phyloP scores from a whole-genome alignment of 2,797 vertebrate genomes.

The Enteromius unitaeniatus region DNA sequence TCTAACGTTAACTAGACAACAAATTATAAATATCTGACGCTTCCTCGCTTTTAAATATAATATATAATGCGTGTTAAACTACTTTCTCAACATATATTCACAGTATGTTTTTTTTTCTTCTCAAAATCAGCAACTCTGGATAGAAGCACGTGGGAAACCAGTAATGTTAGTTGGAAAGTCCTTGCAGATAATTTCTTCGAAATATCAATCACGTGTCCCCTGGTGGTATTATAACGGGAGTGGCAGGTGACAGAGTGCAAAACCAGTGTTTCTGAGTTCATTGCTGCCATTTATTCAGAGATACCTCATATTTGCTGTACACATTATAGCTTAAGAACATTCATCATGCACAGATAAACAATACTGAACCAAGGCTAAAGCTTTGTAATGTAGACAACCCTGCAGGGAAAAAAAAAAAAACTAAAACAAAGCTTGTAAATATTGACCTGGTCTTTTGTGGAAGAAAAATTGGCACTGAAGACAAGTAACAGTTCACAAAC shows the following conservation, averaged over 20 bases:
- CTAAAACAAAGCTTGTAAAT: neutral
- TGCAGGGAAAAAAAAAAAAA: neutral
- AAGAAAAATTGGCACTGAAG: neutral
- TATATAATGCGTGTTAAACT: neutral
- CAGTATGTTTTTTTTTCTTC: neutral
- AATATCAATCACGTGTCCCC: constrained; percentile 8
- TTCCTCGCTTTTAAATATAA: neutral
- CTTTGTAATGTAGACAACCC: neutral
- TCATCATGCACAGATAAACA: neutral
- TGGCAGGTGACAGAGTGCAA: constrained; percentile 12
- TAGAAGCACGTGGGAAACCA: neutral
- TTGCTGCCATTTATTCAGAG: neutral
- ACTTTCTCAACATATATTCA: neutral
- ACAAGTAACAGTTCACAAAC: constrained; percentile 10
- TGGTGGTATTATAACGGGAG: neutral
- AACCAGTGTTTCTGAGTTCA: neutral
- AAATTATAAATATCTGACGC: neutral
- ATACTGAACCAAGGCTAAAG: neutral
- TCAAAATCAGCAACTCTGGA: neutral
- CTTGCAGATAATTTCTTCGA: neutral
- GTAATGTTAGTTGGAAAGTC: neutral
- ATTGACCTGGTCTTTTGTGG: neutral
- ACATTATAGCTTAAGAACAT: constrained; percentile 4
- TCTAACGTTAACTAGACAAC: neutral
- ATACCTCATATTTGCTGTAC: neutral